Evolutionary conservation across 2,888 invertebrate genomes (phyloP).

Genomic region (Dicyrtomina minuta): DNA sequence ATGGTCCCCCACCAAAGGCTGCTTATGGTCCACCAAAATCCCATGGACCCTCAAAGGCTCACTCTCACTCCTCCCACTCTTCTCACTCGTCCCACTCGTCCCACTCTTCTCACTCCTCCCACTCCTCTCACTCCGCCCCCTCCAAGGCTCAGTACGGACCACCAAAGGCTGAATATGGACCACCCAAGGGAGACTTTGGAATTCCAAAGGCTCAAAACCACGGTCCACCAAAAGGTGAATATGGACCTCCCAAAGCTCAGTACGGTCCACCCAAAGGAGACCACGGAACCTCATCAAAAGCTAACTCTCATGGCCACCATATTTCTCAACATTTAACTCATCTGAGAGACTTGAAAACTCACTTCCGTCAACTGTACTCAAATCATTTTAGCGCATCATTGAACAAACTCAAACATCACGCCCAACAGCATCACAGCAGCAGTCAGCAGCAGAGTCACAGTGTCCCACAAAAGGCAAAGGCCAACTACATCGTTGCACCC

Average conservation of each 20-base stretch:
- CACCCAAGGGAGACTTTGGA: neutral
- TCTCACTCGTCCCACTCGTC: constrained; percentile 8
- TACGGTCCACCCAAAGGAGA: constrained; percentile 42
- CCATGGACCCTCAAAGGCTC: constrained; percentile 21
- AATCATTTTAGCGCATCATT: too few species aligned
- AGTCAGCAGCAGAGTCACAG: neutral
- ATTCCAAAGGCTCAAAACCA: neutral
- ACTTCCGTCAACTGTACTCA: too few species aligned
- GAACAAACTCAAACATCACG: too few species aligned
- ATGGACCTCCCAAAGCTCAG: constrained; percentile 39
- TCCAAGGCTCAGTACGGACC: neutral
- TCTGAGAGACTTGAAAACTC: too few species aligned
- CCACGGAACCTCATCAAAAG: too few species aligned
- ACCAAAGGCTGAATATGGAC: neutral
- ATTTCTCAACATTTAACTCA: too few species aligned
- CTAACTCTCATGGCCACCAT: too few species aligned
- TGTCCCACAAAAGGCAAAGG: constrained; percentile 35
- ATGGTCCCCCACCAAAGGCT: constrained; percentile 27
- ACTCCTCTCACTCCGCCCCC: neutral
- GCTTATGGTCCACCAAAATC: constrained; percentile 33
- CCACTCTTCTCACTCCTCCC: constrained; percentile 36
- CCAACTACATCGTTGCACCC: constrained; percentile 52
- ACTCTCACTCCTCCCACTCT: constrained; percentile 28
- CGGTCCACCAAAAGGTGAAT: constrained; percentile 21
- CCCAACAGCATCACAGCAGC: constrained; percentile 2